phyloP scores from a whole-genome alignment of 2,888 invertebrate genomes.

The Gibbula magus region DNA sequence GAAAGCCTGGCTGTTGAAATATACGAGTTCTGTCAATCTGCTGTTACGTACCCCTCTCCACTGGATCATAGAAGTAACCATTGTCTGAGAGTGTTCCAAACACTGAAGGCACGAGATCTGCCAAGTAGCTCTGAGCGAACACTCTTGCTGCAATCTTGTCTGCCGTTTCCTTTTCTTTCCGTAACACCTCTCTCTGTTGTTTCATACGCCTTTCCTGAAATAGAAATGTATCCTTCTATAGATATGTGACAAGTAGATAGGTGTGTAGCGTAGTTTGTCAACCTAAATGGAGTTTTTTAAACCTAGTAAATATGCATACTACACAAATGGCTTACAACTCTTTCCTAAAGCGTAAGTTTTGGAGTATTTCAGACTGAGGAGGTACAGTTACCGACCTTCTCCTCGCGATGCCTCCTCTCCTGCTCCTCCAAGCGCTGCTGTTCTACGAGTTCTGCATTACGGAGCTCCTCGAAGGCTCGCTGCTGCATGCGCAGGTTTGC shows the following conservation, averaged over 20 bases:
- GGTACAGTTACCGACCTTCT: slow-evolving; percentile 64
- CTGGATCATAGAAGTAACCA: slow-evolving; percentile 81
- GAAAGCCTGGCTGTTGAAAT: too few relatives aligned
- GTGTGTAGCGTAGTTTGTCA: too few relatives aligned
- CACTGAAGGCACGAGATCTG: slow-evolving; percentile 89
- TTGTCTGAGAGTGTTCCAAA: slow-evolving; percentile 87
- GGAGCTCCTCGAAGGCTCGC: slow-evolving; percentile 82
- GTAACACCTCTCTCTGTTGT: slow-evolving; percentile 82
- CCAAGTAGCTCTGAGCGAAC: slow-evolving; percentile 89
- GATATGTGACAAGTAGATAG: background rate
- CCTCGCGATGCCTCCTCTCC: slow-evolving; percentile 78
- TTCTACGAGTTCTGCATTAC: slow-evolving; percentile 89
- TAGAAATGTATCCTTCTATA: background rate
- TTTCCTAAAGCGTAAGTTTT: too few relatives aligned
- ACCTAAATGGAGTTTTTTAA: too few relatives aligned
- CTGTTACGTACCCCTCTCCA: slow-evolving; percentile 77
- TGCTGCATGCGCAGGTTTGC: slow-evolving; percentile 87
- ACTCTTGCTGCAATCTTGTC: slow-evolving; percentile 88
- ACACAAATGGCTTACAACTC: too few relatives aligned
- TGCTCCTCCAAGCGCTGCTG: slow-evolving; percentile 87
- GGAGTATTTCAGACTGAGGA: too few relatives aligned
- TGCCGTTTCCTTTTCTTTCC: slow-evolving; percentile 84
- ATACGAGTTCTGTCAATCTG: too few relatives aligned
- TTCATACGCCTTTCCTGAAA: slow-evolving; percentile 82
- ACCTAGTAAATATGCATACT: too few relatives aligned